Base-by-base conservation (phyloP, 2,888 invertebrate species). In the Tipula lateralis region DNA sequence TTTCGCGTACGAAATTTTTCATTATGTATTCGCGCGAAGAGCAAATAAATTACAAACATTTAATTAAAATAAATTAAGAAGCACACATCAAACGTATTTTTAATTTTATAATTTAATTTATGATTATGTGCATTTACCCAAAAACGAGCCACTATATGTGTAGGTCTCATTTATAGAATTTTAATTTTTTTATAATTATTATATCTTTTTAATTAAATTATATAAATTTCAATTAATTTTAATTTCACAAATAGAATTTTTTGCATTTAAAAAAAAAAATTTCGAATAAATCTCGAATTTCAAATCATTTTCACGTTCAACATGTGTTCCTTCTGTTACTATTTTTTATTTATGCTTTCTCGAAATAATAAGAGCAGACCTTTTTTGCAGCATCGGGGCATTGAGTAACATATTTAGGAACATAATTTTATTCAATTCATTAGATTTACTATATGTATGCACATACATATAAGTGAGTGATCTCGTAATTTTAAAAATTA, bases 231-330 rank as follows among this genome's bases (percentile, higher is more conserved):
- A 66, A 66, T 24, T 66, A 66, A 66, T 66, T 66, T 66, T 66
- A 24, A 66, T 66, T 44, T 66, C 66, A 24, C 66, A 66, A 66
- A 66, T 24, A 66, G 24, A 50, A 4, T 36, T 36, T 44, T 44
- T 44, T 66, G 66, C 19, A 66, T 24, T 66, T 50, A 24, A 24
- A 66, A 44, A 44, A 44, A 16, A 16, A 16, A 16, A 5, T 44
- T 3, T 16, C 4, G 16, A 66, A 24, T 66, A 66, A 66, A 66
- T 66, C 66, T 66, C 66, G 24, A 66, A 24, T 66, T 66, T 66
- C 66, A 66, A 66, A 66, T 66, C 7, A 66, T 66, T 66, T 66
- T 66, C 66, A 66, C 66, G 66, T 66, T 66, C 66, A 66, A 66
- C 66, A 66, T 66, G 66, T 66, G 66, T 66, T 66, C 66, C 66